These are phyloP conservation scores for Pithys albifrons DNA, from an alignment of 2,113 vertebrate genomes.

Conservation along the genomic window DNA sequence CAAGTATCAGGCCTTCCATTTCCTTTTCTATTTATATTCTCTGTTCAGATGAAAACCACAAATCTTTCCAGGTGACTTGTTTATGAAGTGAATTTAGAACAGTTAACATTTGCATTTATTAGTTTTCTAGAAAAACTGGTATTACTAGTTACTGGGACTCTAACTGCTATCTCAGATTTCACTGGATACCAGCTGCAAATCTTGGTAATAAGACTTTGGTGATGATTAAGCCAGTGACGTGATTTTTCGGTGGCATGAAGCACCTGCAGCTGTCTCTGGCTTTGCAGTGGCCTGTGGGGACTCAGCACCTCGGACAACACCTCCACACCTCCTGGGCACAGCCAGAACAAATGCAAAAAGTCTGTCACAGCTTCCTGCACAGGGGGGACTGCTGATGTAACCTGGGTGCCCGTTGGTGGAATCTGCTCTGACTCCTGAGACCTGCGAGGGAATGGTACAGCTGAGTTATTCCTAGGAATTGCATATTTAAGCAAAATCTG, in stretches of 20 bases:
- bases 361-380: fast-evolving
- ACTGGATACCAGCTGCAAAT: conserved; percentile 9
- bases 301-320: conserved; percentile 68
- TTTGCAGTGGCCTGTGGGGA: neutral
- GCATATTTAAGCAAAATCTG: neutral
- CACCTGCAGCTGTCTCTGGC: neutral
- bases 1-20: neutral
- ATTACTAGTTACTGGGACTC: conserved; percentile 27
- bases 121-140: conserved; percentile 68
- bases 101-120: conserved; percentile 64
- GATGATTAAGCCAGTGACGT: conserved; percentile 17
- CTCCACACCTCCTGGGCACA: neutral
- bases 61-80: conserved; percentile 50
- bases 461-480: neutral
- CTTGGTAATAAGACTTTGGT: neutral
- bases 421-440: neutral
- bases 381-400: neutral
- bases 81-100: conserved; percentile 63
- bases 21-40: conserved; percentile 53
- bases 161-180: conserved; percentile 39
- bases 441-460: neutral
- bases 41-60: conserved; percentile 33
- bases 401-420: neutral
- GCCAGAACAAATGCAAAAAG: fast-evolving
- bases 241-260: neutral